These are phyloP conservation scores for Spodoptera exigua DNA, from an alignment of 2,888 invertebrate genomes.

Conservation along the genomic window DNA sequence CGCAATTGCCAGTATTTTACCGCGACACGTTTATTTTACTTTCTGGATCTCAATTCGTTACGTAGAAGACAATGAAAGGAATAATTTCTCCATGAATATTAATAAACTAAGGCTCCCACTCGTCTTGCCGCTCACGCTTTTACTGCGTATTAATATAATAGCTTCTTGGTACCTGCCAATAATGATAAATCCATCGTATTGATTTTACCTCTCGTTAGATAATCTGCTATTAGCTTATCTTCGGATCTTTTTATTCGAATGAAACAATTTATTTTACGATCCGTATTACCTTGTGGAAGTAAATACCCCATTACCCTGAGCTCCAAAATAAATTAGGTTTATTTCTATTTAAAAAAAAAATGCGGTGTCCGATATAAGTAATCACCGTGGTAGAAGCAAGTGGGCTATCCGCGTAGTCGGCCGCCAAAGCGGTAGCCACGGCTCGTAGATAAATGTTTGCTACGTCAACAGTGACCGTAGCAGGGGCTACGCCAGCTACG, in stretches of 20 bases:
- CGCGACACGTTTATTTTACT: conserved; percentile 71
- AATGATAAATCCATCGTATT: conserved; percentile 68
- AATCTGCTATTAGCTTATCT: conserved; percentile 10
- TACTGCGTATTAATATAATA: conserved; percentile 82
- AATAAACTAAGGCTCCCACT: conserved; percentile 81
- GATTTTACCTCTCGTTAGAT: conserved; percentile 27
- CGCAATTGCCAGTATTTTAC: conserved; percentile 67
- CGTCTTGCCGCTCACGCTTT: conserved; percentile 73
- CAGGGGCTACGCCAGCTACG: conserved; percentile 42
- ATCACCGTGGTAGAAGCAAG: conserved; percentile 16
- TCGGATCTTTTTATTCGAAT: not conserved
- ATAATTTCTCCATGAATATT: conserved; percentile 86
- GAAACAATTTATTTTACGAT: not conserved
- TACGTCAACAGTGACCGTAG: conserved; percentile 63
- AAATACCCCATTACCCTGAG: conserved; percentile 12
- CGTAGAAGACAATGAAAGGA: conserved; percentile 79
- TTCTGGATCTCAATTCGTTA: conserved; percentile 77
- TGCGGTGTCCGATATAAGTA: conserved; percentile 14
- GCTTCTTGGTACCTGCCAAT: conserved; percentile 63
- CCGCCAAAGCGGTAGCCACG: conserved; percentile 34
- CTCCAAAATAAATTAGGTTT: conserved; percentile 13
- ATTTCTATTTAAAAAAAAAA: conserved; percentile 20
- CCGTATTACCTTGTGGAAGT: too few relatives aligned
- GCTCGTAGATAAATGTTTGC: conserved; percentile 64
- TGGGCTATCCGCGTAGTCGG: conserved; percentile 26